phyloP scores from a whole-genome alignment of 2,888 invertebrate species.

The Rhagophthalmus giganteus region DNA sequence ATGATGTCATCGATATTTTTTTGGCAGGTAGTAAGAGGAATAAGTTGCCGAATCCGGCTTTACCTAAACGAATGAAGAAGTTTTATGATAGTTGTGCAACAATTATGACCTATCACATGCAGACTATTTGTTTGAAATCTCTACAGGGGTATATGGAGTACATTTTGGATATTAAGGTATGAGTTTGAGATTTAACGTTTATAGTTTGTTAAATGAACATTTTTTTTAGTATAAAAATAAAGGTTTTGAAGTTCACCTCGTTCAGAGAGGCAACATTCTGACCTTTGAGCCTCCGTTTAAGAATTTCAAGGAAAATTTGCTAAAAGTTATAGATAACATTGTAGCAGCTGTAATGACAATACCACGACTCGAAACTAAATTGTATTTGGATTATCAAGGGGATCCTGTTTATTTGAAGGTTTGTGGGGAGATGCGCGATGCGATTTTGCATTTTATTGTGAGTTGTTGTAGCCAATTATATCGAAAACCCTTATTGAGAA shows the following conservation, averaged over 20 bases:
- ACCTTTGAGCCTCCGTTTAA: constrained; percentile 76
- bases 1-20: constrained; percentile 66
- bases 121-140: constrained; percentile 78
- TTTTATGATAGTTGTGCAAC: constrained; percentile 86
- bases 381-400: constrained; percentile 67
- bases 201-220: not conserved
- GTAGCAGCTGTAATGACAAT: constrained; percentile 71
- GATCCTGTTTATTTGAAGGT: constrained; percentile 47
- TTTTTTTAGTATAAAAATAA: constrained; percentile 65
- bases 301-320: constrained; percentile 70
- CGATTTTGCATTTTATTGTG: too few relatives aligned
- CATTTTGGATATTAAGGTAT: constrained; percentile 75
- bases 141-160: constrained; percentile 77
- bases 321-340: constrained; percentile 73
- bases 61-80: constrained; percentile 67
- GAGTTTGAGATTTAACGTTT: constrained; percentile 29
- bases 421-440: too few relatives aligned
- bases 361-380: constrained; percentile 78
- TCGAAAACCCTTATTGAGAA: constrained; percentile 67
- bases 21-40: constrained; percentile 68
- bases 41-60: constrained; percentile 68
- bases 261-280: constrained; percentile 63
- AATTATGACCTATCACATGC: constrained; percentile 87
- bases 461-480: constrained; percentile 77
- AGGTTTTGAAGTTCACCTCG: constrained; percentile 68